A percentile compares a stretch with the other conserved stretches of the same genome.
Conservation (phyloP, 2,888 invertebrate genomes). For the Leptopilina syphax region DNA sequence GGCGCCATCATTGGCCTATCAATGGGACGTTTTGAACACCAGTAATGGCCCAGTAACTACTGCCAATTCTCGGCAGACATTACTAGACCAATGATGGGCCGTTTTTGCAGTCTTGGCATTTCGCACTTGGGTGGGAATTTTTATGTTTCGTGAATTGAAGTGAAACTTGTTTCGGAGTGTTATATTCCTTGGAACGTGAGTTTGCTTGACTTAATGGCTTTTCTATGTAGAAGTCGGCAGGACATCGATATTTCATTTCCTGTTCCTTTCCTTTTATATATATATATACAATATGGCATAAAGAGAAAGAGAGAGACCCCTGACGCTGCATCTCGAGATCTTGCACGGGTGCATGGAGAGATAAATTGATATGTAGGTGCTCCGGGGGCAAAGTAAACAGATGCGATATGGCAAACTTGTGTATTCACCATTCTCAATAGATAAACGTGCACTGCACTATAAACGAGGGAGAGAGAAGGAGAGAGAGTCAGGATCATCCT, state of each 20-base stretch:
- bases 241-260: slow-evolving; percentile 66
- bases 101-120: too few relatives aligned
- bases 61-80: too few relatives aligned
- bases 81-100: too few relatives aligned
- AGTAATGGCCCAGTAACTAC: too few relatives aligned
- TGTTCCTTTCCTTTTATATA: slow-evolving; percentile 45
- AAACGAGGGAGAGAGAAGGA: slow-evolving; percentile 11
- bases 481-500: slow-evolving; percentile 21
- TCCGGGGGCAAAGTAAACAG: slow-evolving; percentile 36
- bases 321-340: slow-evolving; percentile 33
- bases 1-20: too few relatives aligned
- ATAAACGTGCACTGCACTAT: slow-evolving; percentile 34
- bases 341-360: slow-evolving; percentile 34
- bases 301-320: neutral
- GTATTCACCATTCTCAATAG: slow-evolving; percentile 32
- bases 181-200: slow-evolving; percentile 41
- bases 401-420: slow-evolving; percentile 19
- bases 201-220: slow-evolving; percentile 60
- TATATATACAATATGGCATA: neutral
- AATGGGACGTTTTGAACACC: too few relatives aligned
- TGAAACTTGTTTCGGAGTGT: slow-evolving; percentile 8
- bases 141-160: slow-evolving; percentile 14
- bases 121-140: too few relatives aligned
- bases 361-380: slow-evolving; percentile 35
- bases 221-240: slow-evolving; percentile 61